A percentile compares a stretch with the other conserved stretches of the same genome.
Evolutionary conservation across 2,113 vertebrate genomes (phyloP).

Genomic region (Gobio gobio): DNA sequence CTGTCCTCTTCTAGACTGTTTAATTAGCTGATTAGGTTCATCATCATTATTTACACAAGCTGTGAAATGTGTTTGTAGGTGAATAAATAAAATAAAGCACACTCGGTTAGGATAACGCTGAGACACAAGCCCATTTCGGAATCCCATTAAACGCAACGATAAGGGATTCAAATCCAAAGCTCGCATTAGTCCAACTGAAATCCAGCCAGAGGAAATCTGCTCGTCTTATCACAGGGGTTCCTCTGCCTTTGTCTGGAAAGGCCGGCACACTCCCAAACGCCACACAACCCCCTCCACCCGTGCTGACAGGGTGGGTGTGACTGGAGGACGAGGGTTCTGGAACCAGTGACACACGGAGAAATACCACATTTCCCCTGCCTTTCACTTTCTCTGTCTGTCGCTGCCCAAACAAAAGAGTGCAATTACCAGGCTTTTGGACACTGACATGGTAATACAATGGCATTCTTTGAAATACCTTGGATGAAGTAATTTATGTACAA

Average conservation of each 20-base stretch:
- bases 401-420: background rate
- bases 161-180: constrained; percentile 38
- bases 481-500: no score
- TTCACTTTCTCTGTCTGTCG: background rate
- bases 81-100: constrained; percentile 5
- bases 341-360: background rate
- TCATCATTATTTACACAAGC: background rate
- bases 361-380: background rate
- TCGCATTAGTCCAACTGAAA: constrained; percentile 26
- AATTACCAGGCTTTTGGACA: no score
- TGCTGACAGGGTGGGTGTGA: background rate
- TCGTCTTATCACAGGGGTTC: constrained; percentile 47
- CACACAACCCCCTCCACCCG: constrained; percentile 6
- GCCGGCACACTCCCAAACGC: constrained; percentile 54
- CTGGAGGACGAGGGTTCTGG: background rate
- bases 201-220: constrained; percentile 51
- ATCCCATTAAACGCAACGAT: constrained; percentile 27
- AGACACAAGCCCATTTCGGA: constrained; percentile 13
- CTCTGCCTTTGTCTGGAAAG: constrained; percentile 38
- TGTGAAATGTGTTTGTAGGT: constrained; percentile 18
- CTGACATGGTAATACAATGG: no score
- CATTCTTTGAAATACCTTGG: no score
- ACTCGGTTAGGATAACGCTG: background rate
- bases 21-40: background rate
- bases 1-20: background rate